Base-by-base conservation (phyloP, 2,797 vertebrate genomes). In the Diglossa cyanea region DNA sequence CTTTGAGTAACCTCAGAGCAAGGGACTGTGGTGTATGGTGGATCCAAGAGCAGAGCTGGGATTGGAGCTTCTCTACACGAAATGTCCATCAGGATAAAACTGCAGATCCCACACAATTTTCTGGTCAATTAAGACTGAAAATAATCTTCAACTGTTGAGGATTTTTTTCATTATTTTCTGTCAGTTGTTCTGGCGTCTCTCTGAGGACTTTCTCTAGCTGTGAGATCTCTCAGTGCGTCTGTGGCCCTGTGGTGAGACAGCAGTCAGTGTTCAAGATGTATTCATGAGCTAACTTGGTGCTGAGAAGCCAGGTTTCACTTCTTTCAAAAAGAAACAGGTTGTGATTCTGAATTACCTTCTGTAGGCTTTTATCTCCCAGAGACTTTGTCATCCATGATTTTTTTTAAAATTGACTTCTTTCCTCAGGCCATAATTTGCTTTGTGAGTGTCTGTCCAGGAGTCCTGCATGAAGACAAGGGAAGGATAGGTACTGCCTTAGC, bases 21-120 rank as follows among this genome's bases (percentile, higher is more conserved):
- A 54, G n/a, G 37, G 15, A 26, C 54, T 51, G n/a, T 0, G 1
- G 11, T 51, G 31, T 44, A 40, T 0, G 0, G 10, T 13, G 13
- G 37, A 67, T 65, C 45, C 0, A 0, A 37, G 3, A 33, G 53
- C 68, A 45, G 75, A 58, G 74, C 50, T 71, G 53, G 44, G 39
- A 58, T 13, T 0, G 2, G 54, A 63, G 17, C 16, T 42, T 80
- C 39, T 20, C 17, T 40, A 7, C 61, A 9, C 6, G 5, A 58
- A 86, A 10, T 1, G 0, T 58, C 62, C 33, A 44, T 68, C 45
- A 44, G 66, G 47, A 47, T 68, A 48, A 86, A 89, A 45, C 3
- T 86, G 31, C 55, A 60, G 62, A 16, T 80, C 2, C 1, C 26
- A 4, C 39, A 37, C 33, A 37, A 31, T 37, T 16, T 85, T 93